These are phyloP conservation scores for Edolisoma coerulescens DNA, from an alignment of 2,113 vertebrate species.

Conservation along the genomic window DNA sequence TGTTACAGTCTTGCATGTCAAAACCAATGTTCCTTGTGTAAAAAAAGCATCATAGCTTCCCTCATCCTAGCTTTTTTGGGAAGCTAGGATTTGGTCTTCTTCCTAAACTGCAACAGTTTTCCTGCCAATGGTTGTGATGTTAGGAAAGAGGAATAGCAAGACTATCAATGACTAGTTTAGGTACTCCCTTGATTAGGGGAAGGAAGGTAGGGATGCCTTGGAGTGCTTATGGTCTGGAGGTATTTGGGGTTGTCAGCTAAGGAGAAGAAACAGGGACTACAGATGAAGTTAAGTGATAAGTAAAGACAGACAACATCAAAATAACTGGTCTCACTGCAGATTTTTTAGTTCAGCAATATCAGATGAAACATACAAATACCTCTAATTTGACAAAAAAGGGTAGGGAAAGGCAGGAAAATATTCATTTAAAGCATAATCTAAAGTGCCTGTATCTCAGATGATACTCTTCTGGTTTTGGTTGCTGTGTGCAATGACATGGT, in stretches of 20 bases:
- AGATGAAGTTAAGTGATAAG: background rate
- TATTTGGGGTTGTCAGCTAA: background rate
- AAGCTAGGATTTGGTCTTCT: background rate
- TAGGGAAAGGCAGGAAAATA: background rate
- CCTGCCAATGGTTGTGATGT: background rate
- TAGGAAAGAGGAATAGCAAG: background rate
- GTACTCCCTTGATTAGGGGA: background rate
- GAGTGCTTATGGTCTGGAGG: background rate
- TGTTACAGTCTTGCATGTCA: background rate
- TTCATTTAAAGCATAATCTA: background rate
- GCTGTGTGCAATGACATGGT: background rate
- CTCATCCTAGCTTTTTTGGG: background rate
- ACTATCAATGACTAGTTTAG: background rate
- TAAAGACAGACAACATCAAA: background rate
- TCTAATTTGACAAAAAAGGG: background rate
- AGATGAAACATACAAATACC: background rate
- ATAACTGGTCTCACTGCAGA: background rate
- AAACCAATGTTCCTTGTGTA: background rate
- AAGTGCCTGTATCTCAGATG: background rate
- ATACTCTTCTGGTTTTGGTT: background rate
- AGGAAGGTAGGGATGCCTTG: background rate
- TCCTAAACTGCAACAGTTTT: background rate
- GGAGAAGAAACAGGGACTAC: background rate
- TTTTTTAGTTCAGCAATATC: background rate
- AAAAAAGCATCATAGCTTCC: background rate